Percentiles rank a stretch among this genome's conserved stretches.
Evolutionary conservation across 2,888 invertebrate genomes (phyloP).

Genomic region (Lymantria monacha): DNA sequence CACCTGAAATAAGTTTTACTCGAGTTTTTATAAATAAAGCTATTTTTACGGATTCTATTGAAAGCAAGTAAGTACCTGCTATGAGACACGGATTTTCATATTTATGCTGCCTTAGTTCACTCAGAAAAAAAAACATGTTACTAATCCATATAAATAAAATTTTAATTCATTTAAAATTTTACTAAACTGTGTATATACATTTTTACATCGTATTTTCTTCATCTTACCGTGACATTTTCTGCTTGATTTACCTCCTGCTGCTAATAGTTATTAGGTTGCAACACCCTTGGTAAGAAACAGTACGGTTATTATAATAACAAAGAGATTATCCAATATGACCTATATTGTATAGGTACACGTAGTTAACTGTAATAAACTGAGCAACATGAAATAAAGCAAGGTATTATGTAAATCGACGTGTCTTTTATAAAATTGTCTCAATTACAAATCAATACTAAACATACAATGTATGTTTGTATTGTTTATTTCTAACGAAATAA

Average conservation of each 20-base stretch:
- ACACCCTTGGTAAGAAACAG: neutral
- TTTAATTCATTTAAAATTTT: too few species aligned
- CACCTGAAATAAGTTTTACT: too few species aligned
- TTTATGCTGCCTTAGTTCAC: too few species aligned
- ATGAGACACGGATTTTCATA: too few species aligned
- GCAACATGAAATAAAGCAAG: neutral
- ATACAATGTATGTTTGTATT: neutral
- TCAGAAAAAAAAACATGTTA: too few species aligned
- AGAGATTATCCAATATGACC: neutral
- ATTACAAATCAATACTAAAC: neutral
- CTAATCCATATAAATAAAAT: too few species aligned
- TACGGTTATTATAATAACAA: neutral
- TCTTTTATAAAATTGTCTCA: neutral
- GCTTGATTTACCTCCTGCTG: neutral
- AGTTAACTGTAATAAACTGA: neutral
- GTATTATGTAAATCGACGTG: neutral
- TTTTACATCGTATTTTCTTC: neutral
- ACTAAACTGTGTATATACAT: neutral
- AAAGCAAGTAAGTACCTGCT: too few species aligned
- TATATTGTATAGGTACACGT: neutral
- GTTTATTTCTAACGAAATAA: neutral
- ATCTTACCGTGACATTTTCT: neutral
- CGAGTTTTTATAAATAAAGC: too few species aligned
- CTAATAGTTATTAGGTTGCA: neutral
- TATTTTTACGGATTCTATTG: too few species aligned